Conservation (phyloP, 2,888 invertebrate genomes). For the Coleophora flavipennella region DNA sequence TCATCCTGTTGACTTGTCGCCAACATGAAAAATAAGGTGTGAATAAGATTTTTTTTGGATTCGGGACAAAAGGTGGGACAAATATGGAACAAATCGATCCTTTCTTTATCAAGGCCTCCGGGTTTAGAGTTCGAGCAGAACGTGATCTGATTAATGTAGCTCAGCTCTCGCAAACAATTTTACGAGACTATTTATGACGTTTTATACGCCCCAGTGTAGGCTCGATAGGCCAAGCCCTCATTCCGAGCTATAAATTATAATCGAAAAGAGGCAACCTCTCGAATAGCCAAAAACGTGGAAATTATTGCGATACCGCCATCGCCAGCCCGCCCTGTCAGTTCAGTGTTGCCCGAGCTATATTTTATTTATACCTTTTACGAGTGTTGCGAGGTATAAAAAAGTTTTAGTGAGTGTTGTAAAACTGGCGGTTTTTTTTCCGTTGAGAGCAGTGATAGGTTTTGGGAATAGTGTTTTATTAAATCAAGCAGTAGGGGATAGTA, state of each 20-base stretch:
- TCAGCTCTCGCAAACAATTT: slow-evolving; percentile 49
- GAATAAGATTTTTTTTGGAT: too few species aligned
- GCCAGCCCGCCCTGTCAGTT: slow-evolving; percentile 36
- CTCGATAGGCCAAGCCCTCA: slow-evolving; percentile 34
- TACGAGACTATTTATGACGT: slow-evolving; percentile 58
- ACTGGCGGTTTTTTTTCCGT: slow-evolving; percentile 40
- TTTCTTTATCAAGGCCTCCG: too few species aligned
- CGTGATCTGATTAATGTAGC: slow-evolving; percentile 51
- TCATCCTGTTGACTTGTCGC: too few species aligned
- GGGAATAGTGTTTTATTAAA: slow-evolving; percentile 35
- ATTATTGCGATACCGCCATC: slow-evolving; percentile 47
- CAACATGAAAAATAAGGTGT: too few species aligned
- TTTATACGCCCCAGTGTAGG: slow-evolving; percentile 33
- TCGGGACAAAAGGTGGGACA: too few species aligned
- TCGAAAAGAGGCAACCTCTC: slow-evolving; percentile 56
- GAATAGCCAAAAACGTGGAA: slow-evolving; percentile 58
- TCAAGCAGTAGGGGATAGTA: slow-evolving; percentile 22
- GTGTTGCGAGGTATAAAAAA: slow-evolving; percentile 60
- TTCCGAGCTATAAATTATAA: slow-evolving; percentile 61
- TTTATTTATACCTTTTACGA: slow-evolving; percentile 64
- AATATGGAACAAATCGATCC: too few species aligned
- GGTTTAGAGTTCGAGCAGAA: slow-evolving; percentile 11
- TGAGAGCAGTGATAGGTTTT: slow-evolving; percentile 39
- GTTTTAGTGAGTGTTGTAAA: slow-evolving; percentile 61
- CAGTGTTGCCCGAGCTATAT: slow-evolving; percentile 53